A percentile compares a stretch with the other conserved stretches of the same genome.
phyloP scores from a whole-genome alignment of 2,797 vertebrate genomes.

The Oceanodroma leucorhoa region DNA sequence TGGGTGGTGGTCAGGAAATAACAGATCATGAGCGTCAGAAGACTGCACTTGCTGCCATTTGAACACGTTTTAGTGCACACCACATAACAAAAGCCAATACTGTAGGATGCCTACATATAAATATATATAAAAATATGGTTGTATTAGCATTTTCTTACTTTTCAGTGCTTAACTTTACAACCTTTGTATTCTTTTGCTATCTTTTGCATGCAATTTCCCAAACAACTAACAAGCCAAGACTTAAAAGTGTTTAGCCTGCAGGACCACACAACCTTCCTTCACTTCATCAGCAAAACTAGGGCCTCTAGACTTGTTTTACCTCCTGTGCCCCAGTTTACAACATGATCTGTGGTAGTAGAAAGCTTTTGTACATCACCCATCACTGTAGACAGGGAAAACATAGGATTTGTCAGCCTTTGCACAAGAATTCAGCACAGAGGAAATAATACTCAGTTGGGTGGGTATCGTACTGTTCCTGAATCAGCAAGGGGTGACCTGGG shows the following conservation, averaged over 20 bases:
- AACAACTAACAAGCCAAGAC: not conserved
- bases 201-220: not conserved
- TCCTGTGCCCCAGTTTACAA: not conserved
- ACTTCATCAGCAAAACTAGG: not conserved
- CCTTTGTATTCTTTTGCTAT: not conserved
- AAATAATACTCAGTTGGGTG: not conserved
- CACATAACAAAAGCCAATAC: not conserved
- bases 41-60: not conserved
- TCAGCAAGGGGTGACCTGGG: not conserved
- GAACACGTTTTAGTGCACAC: not conserved
- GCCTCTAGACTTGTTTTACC: not conserved
- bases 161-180: not conserved
- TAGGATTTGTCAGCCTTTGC: not conserved
- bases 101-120: fast-evolving
- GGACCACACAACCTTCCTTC: not conserved
- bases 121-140: fast-evolving
- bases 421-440: not conserved
- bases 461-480: not conserved
- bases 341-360: fast-evolving
- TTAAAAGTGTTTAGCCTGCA: not conserved
- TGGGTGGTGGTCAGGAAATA: not conserved
- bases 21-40: fast-evolving
- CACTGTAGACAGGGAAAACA: fast-evolving
- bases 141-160: not conserved
- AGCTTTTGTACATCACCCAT: not conserved